Evolutionary conservation across 2,888 invertebrate genomes (phyloP).

Genomic region (Watsonalla binaria): DNA sequence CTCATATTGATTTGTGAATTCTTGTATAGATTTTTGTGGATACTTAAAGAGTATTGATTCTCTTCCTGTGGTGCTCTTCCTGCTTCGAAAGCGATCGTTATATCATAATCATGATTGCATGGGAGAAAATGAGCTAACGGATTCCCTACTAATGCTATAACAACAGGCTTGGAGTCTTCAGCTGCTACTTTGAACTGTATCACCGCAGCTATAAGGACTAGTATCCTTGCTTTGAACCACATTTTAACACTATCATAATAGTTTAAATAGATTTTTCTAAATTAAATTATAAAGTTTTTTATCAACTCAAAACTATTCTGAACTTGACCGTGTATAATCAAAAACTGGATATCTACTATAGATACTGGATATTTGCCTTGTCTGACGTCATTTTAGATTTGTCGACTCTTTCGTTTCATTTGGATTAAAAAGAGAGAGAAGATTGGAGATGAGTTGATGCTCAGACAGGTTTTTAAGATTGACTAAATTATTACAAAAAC

Average conservation of each 20-base stretch:
- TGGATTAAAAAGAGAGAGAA: too few species aligned
- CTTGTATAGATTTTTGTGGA: conserved; percentile 13
- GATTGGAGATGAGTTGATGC: too few species aligned
- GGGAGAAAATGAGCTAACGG: conserved; percentile 7
- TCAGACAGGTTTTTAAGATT: too few species aligned
- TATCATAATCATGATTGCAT: conserved; percentile 21
- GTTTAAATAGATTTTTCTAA: not conserved
- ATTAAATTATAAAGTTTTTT: not conserved
- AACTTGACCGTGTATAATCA: too few species aligned
- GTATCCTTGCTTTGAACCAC: not conserved
- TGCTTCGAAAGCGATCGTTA: conserved; percentile 17
- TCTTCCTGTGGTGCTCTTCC: conserved; percentile 30
- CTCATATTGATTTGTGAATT: conserved; percentile 13
- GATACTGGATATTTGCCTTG: too few species aligned
- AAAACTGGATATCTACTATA: too few species aligned
- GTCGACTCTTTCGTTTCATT: too few species aligned
- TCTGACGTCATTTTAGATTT: too few species aligned
- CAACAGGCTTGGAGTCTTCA: too few species aligned
- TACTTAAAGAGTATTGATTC: conserved; percentile 24
- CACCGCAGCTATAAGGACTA: not conserved
- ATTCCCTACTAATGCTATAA: not conserved
- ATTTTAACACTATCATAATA: not conserved
- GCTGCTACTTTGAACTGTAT: not conserved
- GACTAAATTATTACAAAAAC: too few species aligned
- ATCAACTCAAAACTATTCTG: too few species aligned